Conservation (phyloP, 2,113 vertebrate genomes). For the Hassar affinis region DNA sequence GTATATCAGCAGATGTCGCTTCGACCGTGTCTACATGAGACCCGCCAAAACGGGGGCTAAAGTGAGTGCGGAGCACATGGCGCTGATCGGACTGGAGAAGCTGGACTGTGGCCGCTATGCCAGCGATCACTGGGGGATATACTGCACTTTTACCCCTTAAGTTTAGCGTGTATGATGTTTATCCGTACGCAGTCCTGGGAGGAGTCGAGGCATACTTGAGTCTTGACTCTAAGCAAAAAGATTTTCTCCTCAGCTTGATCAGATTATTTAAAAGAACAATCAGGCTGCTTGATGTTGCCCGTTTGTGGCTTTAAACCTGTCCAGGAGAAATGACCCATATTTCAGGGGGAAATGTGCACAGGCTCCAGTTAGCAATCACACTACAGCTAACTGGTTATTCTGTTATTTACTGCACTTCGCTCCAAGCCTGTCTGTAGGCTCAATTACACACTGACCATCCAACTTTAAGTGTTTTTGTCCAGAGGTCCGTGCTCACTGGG, state of each 20-base stretch:
- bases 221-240: background rate
- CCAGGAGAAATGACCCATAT: background rate
- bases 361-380: background rate
- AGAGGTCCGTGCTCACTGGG: background rate
- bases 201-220: background rate
- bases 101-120: conserved; percentile 87
- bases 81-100: conserved; percentile 87
- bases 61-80: conserved; percentile 80
- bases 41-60: conserved; percentile 63
- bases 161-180: background rate
- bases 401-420: background rate
- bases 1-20: conserved; percentile 78
- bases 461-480: background rate
- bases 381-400: no score
- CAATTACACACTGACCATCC: background rate
- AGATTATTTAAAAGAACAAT: background rate
- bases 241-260: background rate
- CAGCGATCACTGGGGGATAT: conserved; percentile 96
- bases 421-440: background rate
- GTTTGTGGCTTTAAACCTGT: background rate
- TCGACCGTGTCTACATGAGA: conserved; percentile 85
- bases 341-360: background rate
- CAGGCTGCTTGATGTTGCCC: background rate
- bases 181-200: no score
- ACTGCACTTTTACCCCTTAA: conserved; percentile 75